A percentile compares a stretch with the other conserved stretches of the same genome.
Evolutionary conservation across 2,888 invertebrate species (phyloP).

Genomic region (Orchestes rusci): DNA sequence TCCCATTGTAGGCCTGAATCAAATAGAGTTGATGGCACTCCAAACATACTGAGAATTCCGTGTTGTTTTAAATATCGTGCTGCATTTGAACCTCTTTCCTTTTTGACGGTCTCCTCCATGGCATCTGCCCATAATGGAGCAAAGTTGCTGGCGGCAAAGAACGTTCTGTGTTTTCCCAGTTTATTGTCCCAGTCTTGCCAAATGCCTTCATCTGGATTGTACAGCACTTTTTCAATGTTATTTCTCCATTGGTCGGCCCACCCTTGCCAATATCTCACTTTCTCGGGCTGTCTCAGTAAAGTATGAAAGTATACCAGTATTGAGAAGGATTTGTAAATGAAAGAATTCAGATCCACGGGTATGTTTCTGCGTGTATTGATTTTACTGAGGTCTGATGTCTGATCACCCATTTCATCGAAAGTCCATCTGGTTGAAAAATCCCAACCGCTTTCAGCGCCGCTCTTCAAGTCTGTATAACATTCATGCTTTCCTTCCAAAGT

Average conservation of each 20-base stretch:
- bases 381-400: slow-evolving; percentile 47
- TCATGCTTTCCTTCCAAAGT: slow-evolving; percentile 33
- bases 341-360: slow-evolving; percentile 77
- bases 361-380: slow-evolving; percentile 61
- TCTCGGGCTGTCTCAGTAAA: slow-evolving; percentile 45
- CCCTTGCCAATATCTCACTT: slow-evolving; percentile 48
- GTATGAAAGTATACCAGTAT: slow-evolving; percentile 55
- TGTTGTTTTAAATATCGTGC: slow-evolving; percentile 49
- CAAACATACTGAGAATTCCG: slow-evolving; percentile 43
- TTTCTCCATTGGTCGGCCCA: slow-evolving; percentile 43
- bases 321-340: slow-evolving; percentile 62
- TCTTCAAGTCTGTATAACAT: slow-evolving; percentile 52
- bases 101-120: slow-evolving; percentile 29
- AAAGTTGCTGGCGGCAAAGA: slow-evolving; percentile 64
- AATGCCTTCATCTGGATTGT: slow-evolving; percentile 65
- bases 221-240: slow-evolving; percentile 66
- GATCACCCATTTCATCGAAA: slow-evolving; percentile 47
- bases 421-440: slow-evolving; percentile 83
- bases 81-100: slow-evolving; percentile 43
- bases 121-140: slow-evolving; percentile 63
- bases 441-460: slow-evolving; percentile 75
- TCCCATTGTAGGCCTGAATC: slow-evolving; percentile 62
- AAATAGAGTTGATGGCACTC: slow-evolving; percentile 57
- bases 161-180: slow-evolving; percentile 49
- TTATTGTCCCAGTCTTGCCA: slow-evolving; percentile 65